Evolutionary conservation across 2,113 vertebrate species (phyloP), one percentile per base, ranked within the genome.

Genomic region (Erpornis zantholeuca): DNA sequence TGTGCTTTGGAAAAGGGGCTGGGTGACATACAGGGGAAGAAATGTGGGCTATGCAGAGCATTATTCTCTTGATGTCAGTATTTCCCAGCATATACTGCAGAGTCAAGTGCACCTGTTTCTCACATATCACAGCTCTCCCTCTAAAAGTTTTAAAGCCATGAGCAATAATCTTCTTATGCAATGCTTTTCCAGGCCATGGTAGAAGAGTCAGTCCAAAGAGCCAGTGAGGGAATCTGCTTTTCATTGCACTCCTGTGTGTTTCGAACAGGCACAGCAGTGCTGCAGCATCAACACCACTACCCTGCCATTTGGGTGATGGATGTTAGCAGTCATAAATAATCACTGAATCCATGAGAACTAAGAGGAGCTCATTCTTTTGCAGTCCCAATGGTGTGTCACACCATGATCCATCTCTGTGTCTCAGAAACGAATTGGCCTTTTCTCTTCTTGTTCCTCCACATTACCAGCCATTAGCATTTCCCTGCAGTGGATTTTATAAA

Each of bases 401-500:
- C 45, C 88, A 15, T 65, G 87, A 94, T 71, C 70, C 71, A 93
- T 69, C 3, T 6, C 40, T 6, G 2, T 49, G 44, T 40, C 35
- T 91, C 50, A 72, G 72, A 89, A 96, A 93, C 85, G 24, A 78
- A 86, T 49, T 64, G 44, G 57, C 49, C 52, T 69, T 94, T 94
- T 71, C 61, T 92, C 63, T 83, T 59, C 66, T 23, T 90, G 10
- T 57, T 88, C 64, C 73, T 78, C 42, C 59, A 61, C 33, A 15
- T 76, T 76, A 95, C 35, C 72, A 94, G 63, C 35, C 40, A 82
- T 84, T 88, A 81, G 68, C 90, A 88, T 82, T 94, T 96, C 65
- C 31, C 63, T 68, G 38, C 16, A 28, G 54, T 8, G 35, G 68
- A 36, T 95, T 90, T 88, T 81, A 87, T 79, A 83, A 76, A 42